Conservation (phyloP, 1,140 invertebrate genomes). For the Leucophenga varia region DNA sequence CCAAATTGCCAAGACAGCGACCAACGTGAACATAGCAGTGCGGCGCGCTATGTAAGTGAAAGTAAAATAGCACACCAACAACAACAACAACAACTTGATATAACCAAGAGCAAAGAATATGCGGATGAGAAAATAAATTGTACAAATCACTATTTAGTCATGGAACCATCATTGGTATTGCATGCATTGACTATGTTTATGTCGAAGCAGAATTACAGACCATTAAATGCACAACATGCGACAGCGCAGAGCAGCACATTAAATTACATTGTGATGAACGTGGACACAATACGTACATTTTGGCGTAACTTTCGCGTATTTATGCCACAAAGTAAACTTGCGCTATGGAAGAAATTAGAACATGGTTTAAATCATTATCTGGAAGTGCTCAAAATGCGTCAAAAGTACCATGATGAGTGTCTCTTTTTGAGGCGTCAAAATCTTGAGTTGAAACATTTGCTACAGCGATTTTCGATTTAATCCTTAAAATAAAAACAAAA, state of each 20-base stretch:
- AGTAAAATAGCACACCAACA: too few relatives aligned
- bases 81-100: background rate
- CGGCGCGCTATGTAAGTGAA: slow-evolving; percentile 16
- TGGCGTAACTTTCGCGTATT: slow-evolving; percentile 46
- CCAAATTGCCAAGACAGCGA: slow-evolving; percentile 56
- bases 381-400: slow-evolving; percentile 60
- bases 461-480: slow-evolving; percentile 49
- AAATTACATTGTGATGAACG: slow-evolving; percentile 24
- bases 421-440: slow-evolving; percentile 60
- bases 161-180: slow-evolving; percentile 61
- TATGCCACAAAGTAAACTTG: slow-evolving; percentile 57
- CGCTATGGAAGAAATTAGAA: slow-evolving; percentile 61
- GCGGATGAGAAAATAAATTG: slow-evolving; percentile 11
- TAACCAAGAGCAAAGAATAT: background rate
- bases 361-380: slow-evolving; percentile 62
- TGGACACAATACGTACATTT: slow-evolving; percentile 27
- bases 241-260: background rate
- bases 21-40: slow-evolving; percentile 19
- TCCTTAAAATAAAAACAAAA: background rate
- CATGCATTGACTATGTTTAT: slow-evolving; percentile 57
- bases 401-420: slow-evolving; percentile 58
- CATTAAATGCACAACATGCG: slow-evolving; percentile 27
- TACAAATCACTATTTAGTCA: slow-evolving; percentile 59
- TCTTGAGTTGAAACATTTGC: slow-evolving; percentile 58
- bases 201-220: slow-evolving; percentile 46